Evolutionary conservation across 2,888 invertebrate genomes (phyloP).

Genomic region (Elegia similella): DNA sequence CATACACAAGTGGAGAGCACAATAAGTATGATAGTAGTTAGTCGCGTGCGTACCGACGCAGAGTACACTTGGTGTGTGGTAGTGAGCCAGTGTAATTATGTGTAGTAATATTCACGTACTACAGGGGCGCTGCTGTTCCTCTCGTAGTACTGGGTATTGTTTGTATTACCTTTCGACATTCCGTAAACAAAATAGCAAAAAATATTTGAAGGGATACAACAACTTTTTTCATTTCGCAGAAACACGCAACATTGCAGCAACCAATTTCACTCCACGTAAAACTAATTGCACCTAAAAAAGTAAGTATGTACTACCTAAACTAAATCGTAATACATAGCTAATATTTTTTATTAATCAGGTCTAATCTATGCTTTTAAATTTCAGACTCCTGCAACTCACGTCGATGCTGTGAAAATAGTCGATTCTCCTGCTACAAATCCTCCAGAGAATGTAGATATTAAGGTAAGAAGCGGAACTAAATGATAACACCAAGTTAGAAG

Average conservation of each 20-base stretch:
- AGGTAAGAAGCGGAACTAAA: not conserved
- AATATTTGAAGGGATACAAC: not conserved
- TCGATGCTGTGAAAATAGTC: not conserved
- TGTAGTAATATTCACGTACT: too few species aligned
- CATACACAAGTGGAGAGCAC: too few species aligned
- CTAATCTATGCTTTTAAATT: not conserved
- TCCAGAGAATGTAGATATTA: not conserved
- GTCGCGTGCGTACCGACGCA: too few species aligned
- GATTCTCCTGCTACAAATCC: not conserved
- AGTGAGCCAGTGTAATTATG: too few species aligned
- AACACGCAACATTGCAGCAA: not conserved
- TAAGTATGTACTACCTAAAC: not conserved
- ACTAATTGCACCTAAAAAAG: not conserved
- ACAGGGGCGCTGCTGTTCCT: too few species aligned
- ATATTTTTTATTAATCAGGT: too few species aligned
- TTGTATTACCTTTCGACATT: too few species aligned
- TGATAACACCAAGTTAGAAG: too few species aligned
- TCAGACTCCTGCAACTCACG: not conserved
- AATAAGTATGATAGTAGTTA: too few species aligned
- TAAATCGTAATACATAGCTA: not conserved
- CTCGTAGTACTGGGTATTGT: too few species aligned
- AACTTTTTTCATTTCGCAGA: not conserved
- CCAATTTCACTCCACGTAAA: not conserved
- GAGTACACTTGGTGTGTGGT: too few species aligned
- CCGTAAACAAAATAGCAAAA: too few species aligned